Evolutionary conservation across 2,888 invertebrate species (phyloP).

Genomic region (Ecliptopera silaceata): DNA sequence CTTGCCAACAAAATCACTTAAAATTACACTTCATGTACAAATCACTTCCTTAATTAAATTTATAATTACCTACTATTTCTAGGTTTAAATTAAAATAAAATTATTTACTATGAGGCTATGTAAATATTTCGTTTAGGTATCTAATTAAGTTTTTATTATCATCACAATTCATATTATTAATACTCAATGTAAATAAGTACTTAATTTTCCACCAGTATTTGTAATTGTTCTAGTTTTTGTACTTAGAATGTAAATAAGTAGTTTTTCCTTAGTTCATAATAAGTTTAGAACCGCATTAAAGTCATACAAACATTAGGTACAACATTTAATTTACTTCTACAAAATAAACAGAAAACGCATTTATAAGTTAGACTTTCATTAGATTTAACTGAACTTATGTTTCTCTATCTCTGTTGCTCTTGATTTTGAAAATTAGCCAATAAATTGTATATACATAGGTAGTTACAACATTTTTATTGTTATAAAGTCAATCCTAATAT

Average conservation of each 20-base stretch:
- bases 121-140: constrained; percentile 38
- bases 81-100: too few relatives aligned
- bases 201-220: constrained; percentile 54
- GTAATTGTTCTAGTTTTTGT: constrained; percentile 36
- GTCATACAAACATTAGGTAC: not conserved
- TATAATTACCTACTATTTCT: not conserved
- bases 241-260: constrained; percentile 43
- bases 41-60: not conserved
- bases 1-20: not conserved
- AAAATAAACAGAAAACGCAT: too few relatives aligned
- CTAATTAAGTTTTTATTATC: constrained; percentile 6
- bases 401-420: too few relatives aligned
- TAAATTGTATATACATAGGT: too few relatives aligned
- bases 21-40: not conserved
- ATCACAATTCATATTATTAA: constrained; percentile 27
- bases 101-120: constrained; percentile 49
- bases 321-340: too few relatives aligned
- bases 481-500: too few relatives aligned
- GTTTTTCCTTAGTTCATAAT: not conserved
- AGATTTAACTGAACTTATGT: not conserved
- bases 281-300: not conserved
- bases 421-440: too few relatives aligned
- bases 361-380: too few relatives aligned
- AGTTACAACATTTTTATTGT: too few relatives aligned
- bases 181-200: constrained; percentile 46